Evolutionary conservation across 2,888 invertebrate genomes (phyloP).

Genomic region (Chymomyza fuscimana): DNA sequence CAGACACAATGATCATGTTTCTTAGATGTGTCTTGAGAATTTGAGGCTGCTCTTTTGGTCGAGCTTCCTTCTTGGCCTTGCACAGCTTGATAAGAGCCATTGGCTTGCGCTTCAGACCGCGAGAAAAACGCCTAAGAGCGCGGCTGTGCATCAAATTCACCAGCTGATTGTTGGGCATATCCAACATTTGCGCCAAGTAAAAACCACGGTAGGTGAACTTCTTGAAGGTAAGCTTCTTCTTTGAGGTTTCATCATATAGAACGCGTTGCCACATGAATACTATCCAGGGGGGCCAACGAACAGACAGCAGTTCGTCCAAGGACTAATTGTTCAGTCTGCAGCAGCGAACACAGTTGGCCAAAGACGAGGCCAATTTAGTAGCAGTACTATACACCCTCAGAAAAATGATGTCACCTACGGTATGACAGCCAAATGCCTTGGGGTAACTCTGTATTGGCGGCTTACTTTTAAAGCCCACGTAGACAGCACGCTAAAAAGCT

Average conservation of each 20-base stretch:
- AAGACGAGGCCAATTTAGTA: too few species aligned
- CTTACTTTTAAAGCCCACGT: too few species aligned
- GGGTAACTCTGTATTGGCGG: too few species aligned
- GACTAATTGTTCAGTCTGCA: too few species aligned
- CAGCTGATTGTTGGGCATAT: slow-evolving; percentile 98
- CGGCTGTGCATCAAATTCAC: slow-evolving; percentile 97
- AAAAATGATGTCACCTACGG: too few species aligned
- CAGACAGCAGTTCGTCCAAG: too few species aligned
- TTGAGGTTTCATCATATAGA: slow-evolving; percentile 92
- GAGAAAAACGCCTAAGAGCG: slow-evolving; percentile 93
- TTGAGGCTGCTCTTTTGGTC: slow-evolving; percentile 98
- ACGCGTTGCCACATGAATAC: too few species aligned
- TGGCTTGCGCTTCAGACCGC: slow-evolving; percentile 96
- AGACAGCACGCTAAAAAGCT: too few species aligned
- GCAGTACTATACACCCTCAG: too few species aligned
- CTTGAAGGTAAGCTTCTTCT: slow-evolving; percentile 99
- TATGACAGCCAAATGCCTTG: too few species aligned
- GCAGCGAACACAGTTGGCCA: too few species aligned
- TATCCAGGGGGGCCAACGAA: too few species aligned
- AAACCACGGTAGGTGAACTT: slow-evolving; percentile 99
- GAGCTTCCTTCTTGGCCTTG: slow-evolving; percentile 96
- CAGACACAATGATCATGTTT: slow-evolving; percentile 99
- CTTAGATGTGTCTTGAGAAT: slow-evolving; percentile 99
- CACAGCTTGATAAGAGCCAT: slow-evolving; percentile 97
- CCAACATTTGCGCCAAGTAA: slow-evolving; percentile 98